Conservation (phyloP, 1,140 invertebrate species). For the Stegodyphus dumicola region DNA sequence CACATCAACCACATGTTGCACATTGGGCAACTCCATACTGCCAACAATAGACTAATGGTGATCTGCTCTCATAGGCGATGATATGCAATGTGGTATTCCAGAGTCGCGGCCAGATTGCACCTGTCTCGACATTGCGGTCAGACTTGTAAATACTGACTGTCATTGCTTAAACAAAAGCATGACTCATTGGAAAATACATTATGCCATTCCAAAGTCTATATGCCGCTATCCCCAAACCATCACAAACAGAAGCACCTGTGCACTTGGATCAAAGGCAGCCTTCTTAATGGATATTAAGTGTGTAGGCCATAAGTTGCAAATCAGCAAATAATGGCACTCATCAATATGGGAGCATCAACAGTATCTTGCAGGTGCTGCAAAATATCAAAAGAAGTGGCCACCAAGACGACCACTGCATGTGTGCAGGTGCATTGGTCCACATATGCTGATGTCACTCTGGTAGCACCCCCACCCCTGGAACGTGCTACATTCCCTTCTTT, state of each 20-base stretch:
- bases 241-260: conserved; percentile 1
- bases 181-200: no score
- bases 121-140: no score
- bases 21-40: no score
- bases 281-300: neutral
- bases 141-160: no score
- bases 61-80: no score
- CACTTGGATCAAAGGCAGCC: neutral
- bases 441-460: neutral
- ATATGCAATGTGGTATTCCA: no score
- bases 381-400: neutral
- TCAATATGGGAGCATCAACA: neutral
- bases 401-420: neutral
- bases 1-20: no score
- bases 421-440: neutral
- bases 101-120: no score
- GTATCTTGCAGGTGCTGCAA: neutral
- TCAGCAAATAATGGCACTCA: neutral
- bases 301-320: neutral
- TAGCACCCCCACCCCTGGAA: neutral
- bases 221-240: neutral
- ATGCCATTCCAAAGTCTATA: neutral
- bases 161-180: no score
- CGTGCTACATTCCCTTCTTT: no score
- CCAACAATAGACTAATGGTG: no score